Evolutionary conservation across 2,113 vertebrate species (phyloP), one percentile per base, ranked within the genome.

Genomic region (Pachycephala philippinensis): DNA sequence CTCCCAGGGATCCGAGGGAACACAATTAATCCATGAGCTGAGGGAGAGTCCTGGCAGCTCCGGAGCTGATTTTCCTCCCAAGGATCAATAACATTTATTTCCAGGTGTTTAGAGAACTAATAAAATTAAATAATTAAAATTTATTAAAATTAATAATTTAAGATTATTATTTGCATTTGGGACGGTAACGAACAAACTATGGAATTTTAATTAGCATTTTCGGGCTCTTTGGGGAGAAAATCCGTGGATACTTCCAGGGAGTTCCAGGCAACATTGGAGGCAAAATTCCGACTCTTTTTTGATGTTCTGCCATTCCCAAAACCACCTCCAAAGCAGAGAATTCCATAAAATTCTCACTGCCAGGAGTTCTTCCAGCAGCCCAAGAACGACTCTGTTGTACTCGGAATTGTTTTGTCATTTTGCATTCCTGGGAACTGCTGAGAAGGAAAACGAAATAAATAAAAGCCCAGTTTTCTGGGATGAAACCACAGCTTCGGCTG

Each of bases 191-290:
- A 91, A 89, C 65, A 71, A 91, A 63, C 18, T 17, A 57, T 75
- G 91, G 89, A 28, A 64, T 96, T 93, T 91, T 93, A 95, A 95
- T 95, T 61, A 61, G 23, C 74, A 10, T 66, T 92, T 84, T 5
- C 16, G 72, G 11, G 40, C 40, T 40, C 40, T 40, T 40, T 14
- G 42, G 42, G 81, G 77, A 69, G 64, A 47, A 39, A 52, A 42
- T 13, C 69, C 77, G 8, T 1, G 3, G 69, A 44, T 26, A 7
- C 8, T 59, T 59, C 17, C 59, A 30, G n/a, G 15, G 3, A 24
- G 22, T 75, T 84, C 84, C 28, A 82, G 77, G 59, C 42, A 68
- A 30, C 26, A 1, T 17, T 2, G 28, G 57, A 42, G 49, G 39
- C 31, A 75, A 89, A 89, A 89, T 70, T 70, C 64, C 2, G 6